Evolutionary conservation across 1,140 invertebrate species (phyloP), one percentile per base, ranked within the genome.

Genomic region (Bombus consobrinus): DNA sequence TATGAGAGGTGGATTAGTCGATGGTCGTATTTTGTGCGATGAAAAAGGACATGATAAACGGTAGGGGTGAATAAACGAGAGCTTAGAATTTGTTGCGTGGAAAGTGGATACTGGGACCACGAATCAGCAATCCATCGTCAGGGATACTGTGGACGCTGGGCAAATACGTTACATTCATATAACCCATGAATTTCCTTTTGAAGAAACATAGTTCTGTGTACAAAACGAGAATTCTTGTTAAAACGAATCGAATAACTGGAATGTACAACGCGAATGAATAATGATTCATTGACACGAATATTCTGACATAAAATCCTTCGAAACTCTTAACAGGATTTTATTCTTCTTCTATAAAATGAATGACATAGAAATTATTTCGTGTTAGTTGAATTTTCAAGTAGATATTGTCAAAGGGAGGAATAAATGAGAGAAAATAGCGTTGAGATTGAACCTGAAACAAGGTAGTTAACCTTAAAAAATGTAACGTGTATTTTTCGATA

Each of bases 401-500:
- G 8, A 18, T 6, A 32, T 37, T 8, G 18, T 22, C 3, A 22
- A 25, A 18, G 18, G 47, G 68, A 10, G 8, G 9, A 68, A 4
- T 13, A 18, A 37, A 25, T 12, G 34, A 37, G 34, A 25, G 64
- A 34, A 34, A 66, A 32, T 18, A n/a, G 13, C 64, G 32, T 41
- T n/a, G 28, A 72, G 28, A 18, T n/a, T 12, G 5, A 53, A 53
- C 18, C 18, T 53, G 18, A 13, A 72, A 4, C 12, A n/a, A 41
- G 39, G 41, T 41, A 28, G 28, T 41, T 25, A 8, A n/a, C 5
- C 12, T 12, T 6, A 15, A n/a, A 41, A 68, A 68, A 39, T 53
- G 47, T 53, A 66, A 66, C 6, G 59, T 28, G 59, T 62, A n/a
- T n/a, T n/a, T 57, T 57, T 76, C n/a, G 74, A 57, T 76, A 76